Base-by-base conservation (phyloP, 2,113 vertebrate genomes). In the Panthera tigris region DNA sequence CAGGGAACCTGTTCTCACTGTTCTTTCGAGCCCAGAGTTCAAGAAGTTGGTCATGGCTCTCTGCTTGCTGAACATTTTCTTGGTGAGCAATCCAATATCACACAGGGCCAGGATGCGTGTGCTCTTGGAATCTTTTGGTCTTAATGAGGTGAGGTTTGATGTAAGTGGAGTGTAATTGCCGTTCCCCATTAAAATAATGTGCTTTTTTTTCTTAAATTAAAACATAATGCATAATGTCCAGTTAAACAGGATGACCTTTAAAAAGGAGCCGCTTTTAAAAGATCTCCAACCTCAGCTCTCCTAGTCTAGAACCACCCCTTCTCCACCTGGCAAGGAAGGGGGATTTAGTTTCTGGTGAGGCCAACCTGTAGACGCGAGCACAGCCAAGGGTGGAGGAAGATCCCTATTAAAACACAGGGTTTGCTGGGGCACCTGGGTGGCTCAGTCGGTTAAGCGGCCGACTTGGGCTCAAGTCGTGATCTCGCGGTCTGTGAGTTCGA, bases 81-180 rank as follows among this genome's bases (percentile, higher is more conserved):
- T 76, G 5, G n/a, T 78, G 61, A 61, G 68, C n/a, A 29, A 55
- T 71, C n/a, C 36, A n/a, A 31, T 45, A 25, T 29, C 33, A 39
- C 16, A 0, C 8, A 21, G 23, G 7, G 3, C 63, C 13, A 0
- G 16, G 68, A 57, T 45, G 16, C 16, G 12, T 52, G 84, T 14
- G 18, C 6, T 74, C 31, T 81, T 36, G 63, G 71, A 76, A 80
- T 69, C 18, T 13, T 66, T 71, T 12, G 13, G 63, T 63, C 48
- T 88, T 86, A 79, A 65, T 91, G 86, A 79, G 45, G 57, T 90
- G 39, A 84, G 8, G 50, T 50, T 95, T 91, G 74, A 80, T 96
- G 39, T 89, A 95, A 94, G 33, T 82, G 33, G 39, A 57, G 9
- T 68, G 23, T 50, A 71, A 94, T 84, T 81, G 82, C 65, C 69